phyloP scores from a whole-genome alignment of 1,140 invertebrate genomes.

The Calliphora vicina region DNA sequence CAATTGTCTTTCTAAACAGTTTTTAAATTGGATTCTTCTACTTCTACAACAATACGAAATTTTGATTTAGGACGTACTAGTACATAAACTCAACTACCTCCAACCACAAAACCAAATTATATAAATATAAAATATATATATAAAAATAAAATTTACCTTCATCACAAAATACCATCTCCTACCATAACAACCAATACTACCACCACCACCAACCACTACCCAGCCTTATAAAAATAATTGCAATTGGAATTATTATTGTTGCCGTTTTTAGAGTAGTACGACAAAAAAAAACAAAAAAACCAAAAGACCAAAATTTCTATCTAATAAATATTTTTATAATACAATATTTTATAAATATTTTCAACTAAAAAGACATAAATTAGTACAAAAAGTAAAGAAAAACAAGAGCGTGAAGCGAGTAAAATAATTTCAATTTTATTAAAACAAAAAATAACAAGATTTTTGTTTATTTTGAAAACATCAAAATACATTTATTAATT shows the following conservation, averaged over 20 bases:
- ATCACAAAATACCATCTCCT: neutral
- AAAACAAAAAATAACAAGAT: neutral
- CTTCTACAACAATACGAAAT: conserved; percentile 20
- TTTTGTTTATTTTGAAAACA: neutral
- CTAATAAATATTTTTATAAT: neutral
- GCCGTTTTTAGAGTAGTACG: conserved; percentile 16
- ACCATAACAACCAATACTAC: neutral
- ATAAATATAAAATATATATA: neutral
- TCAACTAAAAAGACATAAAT: conserved; percentile 14
- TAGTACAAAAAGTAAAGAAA: conserved; percentile 30
- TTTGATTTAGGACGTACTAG: conserved; percentile 1
- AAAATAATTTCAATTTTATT: neutral
- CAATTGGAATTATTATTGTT: conserved; percentile 26
- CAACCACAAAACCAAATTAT: neutral
- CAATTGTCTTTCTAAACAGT: conserved; percentile 20
- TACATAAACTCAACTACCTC: neutral
- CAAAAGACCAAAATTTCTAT: neutral
- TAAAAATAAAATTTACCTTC: neutral
- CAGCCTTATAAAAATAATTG: neutral
- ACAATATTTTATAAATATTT: conserved; percentile 14
- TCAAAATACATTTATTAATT: conserved; percentile 11
- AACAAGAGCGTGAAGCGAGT: neutral
- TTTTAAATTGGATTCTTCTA: conserved; percentile 20
- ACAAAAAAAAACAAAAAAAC: neutral
- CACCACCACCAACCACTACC: neutral